phyloP scores from a whole-genome alignment of 1,140 invertebrate species.

The Sinella curviseta region DNA sequence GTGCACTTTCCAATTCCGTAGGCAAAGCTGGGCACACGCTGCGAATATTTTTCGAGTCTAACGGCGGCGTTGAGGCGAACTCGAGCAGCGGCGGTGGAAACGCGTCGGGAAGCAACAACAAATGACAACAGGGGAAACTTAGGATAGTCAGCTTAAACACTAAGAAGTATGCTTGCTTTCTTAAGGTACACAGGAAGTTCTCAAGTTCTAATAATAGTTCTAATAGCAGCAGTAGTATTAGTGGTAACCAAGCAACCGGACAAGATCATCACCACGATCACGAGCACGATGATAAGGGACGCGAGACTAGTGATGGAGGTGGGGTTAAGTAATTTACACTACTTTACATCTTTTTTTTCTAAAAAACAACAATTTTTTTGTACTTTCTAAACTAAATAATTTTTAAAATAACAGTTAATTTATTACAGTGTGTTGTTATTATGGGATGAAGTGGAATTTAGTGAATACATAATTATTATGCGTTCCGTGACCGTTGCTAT shows the following conservation, averaged over 20 bases:
- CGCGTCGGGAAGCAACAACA: background rate
- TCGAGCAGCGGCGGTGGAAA: background rate
- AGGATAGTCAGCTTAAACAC: background rate
- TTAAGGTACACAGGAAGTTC: background rate
- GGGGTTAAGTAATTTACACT: too few species aligned
- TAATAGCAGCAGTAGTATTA: background rate
- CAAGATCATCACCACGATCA: background rate
- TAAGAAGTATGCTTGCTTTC: slow-evolving; percentile 7
- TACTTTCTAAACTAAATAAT: too few species aligned
- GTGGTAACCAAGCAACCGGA: background rate
- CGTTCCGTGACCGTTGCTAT: too few species aligned
- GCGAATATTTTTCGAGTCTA: slow-evolving; percentile 80
- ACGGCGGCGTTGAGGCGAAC: background rate
- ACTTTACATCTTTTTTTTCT: too few species aligned
- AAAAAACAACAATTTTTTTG: too few species aligned
- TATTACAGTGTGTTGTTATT: too few species aligned
- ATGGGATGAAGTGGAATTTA: too few species aligned
- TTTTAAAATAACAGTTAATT: too few species aligned
- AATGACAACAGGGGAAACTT: slow-evolving; percentile 4
- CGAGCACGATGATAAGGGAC: too few species aligned
- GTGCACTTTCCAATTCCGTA: background rate
- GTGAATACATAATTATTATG: too few species aligned
- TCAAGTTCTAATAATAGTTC: background rate
- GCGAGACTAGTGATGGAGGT: too few species aligned
- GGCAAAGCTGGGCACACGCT: slow-evolving; percentile 90